phyloP scores from a whole-genome alignment of 2,888 invertebrate species.

The Melanchra persicariae region DNA sequence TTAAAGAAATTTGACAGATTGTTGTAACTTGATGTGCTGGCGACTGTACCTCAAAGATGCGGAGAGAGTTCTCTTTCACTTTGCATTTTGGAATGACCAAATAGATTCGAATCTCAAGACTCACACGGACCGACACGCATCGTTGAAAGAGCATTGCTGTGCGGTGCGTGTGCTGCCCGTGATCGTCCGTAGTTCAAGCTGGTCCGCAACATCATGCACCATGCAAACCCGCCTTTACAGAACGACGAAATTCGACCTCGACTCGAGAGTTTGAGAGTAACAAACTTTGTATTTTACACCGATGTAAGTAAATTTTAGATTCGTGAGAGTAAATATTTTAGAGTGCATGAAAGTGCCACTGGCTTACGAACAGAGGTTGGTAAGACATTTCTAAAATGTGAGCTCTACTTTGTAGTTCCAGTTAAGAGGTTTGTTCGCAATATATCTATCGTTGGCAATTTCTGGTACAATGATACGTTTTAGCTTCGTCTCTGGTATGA shows the following conservation, averaged over 20 bases:
- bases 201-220: too few relatives aligned
- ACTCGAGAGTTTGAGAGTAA: constrained; percentile 2
- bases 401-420: not conserved
- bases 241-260: constrained; percentile 27
- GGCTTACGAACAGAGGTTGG: not conserved
- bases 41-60: constrained; percentile 1
- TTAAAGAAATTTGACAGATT: too few relatives aligned
- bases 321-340: constrained; percentile 40
- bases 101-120: not conserved
- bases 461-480: not conserved
- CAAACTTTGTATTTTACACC: constrained; percentile 52
- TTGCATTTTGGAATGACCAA: not conserved
- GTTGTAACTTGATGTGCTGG: too few relatives aligned
- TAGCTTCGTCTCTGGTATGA: not conserved
- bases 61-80: not conserved
- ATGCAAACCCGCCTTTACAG: not conserved
- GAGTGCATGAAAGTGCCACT: not conserved
- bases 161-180: not conserved
- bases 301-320: constrained; percentile 41
- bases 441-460: too few relatives aligned
- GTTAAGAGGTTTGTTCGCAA: not conserved
- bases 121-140: not conserved
- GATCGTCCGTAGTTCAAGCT: not conserved
- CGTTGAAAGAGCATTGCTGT: too few relatives aligned
- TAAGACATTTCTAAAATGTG: constrained; percentile 4